Evolutionary conservation across 2,797 vertebrate species (phyloP), one percentile per base, ranked within the genome.

Genomic region (Periparus ater): DNA sequence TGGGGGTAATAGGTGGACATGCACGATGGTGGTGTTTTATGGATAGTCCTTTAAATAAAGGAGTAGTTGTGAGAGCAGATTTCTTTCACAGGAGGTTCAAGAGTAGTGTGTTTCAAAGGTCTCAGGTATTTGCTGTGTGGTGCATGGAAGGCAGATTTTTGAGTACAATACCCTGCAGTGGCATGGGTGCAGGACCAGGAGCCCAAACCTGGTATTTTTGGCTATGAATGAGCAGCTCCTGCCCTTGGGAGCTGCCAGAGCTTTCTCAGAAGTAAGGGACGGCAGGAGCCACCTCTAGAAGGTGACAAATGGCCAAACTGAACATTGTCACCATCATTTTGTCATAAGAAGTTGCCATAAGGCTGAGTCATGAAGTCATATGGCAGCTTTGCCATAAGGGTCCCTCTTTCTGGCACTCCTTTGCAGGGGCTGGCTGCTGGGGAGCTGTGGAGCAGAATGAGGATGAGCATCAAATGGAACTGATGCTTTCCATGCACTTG

Each of bases 251-350:
- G 40, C 27, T 71, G 4, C 30, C 48, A 65, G 48, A 7, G 19
- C 16, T 21, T 27, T n/a, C n/a, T 76, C 19, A 30, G 47, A 54
- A 80, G 36, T 0, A 2, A 47, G 22, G 13, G 25, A 8, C 38
- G 51, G 9, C n/a, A 19, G 42, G 4, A 85, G 6, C 54, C 63
- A 66, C 62, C 89, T 85, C 93, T 89, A 93, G 91, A 89, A 88
- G 95, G 92, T 94, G 95, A 91, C 86, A 92, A 85, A 81, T 85
- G 70, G 91, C 83, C 80, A 60, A 55, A 22, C 2, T 84, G 92
- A 29, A 75, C 3, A 10, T 36, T 50, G 12, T 61, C 73, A 47
- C 76, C 70, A 3, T 29, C 32, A 54, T 25, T 74, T 74, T 54
- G 42, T 36, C 65, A 27, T 34, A 15, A 74, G 72, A 30, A 6